Evolutionary conservation across 2,797 vertebrate species (phyloP), one percentile per base, ranked within the genome.

Genomic region (Ispidina lecontei): DNA sequence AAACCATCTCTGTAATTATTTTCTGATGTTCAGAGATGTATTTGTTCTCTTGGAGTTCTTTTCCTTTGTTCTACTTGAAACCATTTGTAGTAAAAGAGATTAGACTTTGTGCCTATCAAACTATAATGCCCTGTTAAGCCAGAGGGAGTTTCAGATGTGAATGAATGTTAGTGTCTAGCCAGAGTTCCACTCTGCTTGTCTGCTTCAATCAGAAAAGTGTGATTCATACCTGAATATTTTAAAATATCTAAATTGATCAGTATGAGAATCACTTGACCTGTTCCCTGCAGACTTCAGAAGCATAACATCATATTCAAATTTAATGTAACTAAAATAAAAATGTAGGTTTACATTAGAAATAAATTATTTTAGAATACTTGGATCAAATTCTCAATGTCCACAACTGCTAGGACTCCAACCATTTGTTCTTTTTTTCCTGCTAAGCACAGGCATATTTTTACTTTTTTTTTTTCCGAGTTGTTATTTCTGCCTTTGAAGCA

Each of bases 61-160:
- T 77, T 44, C 28, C 41, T 87, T 91, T 91, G 76, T 84, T 88
- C 59, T 88, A 54, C 39, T 84, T 78, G 41, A 83, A 94, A 88
- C 22, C 67, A 71, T 68, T n/a, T 78, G 63, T 23, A 77, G 14
- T 44, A 71, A 91, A 80, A 84, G 72, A 87, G 54, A 90, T 87
- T 74, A 83, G 52, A 33, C 46, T 72, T 77, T 81, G 73, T 28
- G 44, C 22, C 47, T 75, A 80, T 81, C n/a, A 35, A 28, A 21
- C 20, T 59, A 39, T 20, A 75, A 70, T 43, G 51, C 21, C 41
- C n/a, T 49, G 43, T 70, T 82, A 84, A 82, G 52, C 12, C 70
- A 82, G 54, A 2, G 7, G n/a, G 52, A 82, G 44, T 74, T 92
- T 91, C 41, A 81, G 56, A 60, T 13, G 14, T 49, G 71, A 79